Evolutionary conservation across 2,113 vertebrate genomes (phyloP).

Genomic region (Nerophis ophidion): DNA sequence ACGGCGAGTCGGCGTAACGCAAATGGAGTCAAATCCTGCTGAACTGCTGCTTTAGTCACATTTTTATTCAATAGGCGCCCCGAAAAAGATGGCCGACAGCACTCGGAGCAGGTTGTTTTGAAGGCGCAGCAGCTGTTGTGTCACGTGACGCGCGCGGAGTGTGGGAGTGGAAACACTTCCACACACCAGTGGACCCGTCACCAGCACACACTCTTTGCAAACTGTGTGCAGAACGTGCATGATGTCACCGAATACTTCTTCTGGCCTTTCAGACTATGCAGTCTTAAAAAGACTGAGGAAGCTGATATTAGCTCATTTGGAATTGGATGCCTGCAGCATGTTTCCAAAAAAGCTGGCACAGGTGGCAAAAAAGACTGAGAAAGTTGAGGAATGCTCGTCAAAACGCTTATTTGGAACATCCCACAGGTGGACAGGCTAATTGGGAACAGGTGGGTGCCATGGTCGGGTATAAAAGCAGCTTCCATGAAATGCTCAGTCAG

Average conservation of each 20-base stretch:
- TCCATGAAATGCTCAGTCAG: no score
- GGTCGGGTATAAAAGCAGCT: no score
- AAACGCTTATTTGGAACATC: no score
- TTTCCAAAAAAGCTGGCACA: no score
- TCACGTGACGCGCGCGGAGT: slow-evolving; percentile 9
- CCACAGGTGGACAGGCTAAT: no score
- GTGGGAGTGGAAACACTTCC: slow-evolving; percentile 25
- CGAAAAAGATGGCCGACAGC: neutral
- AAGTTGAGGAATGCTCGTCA: no score
- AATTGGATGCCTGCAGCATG: no score
- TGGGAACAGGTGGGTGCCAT: no score
- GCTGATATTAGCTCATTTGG: no score
- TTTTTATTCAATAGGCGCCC: slow-evolving; percentile 18
- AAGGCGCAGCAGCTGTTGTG: neutral
- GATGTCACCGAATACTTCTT: neutral
- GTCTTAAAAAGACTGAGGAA: neutral
- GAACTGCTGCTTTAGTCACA: slow-evolving; percentile 24
- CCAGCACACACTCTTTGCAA: neutral
- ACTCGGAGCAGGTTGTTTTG: neutral
- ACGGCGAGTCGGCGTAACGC: slow-evolving; percentile 36
- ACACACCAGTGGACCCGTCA: slow-evolving; percentile 27
- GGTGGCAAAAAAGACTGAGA: no score
- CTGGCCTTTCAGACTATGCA: neutral
- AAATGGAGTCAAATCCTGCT: slow-evolving; percentile 39
- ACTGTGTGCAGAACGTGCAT: slow-evolving; percentile 6